Conservation (phyloP, 2,888 invertebrate species). For the Dynastes maya region DNA sequence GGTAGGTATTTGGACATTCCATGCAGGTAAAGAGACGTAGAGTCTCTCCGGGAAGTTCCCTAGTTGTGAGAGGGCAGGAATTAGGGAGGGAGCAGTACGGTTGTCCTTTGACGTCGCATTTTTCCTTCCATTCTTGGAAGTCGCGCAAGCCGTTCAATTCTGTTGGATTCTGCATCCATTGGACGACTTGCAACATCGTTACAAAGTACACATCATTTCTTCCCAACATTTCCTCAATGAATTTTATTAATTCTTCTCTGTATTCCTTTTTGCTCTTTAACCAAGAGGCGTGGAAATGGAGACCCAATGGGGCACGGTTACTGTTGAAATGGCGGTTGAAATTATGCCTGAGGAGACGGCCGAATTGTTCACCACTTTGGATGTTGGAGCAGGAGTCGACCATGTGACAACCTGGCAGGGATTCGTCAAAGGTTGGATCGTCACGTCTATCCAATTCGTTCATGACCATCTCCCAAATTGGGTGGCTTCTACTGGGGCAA, state of each 20-base stretch:
- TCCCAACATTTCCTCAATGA: slow-evolving; percentile 93
- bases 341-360: slow-evolving; percentile 90
- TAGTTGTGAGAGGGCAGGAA: slow-evolving; percentile 89
- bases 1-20: slow-evolving; percentile 96
- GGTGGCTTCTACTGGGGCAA: slow-evolving; percentile 91
- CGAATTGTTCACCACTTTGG: slow-evolving; percentile 92
- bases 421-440: slow-evolving; percentile 94
- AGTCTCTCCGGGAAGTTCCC: slow-evolving; percentile 93
- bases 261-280: slow-evolving; percentile 94
- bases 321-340: slow-evolving; percentile 94
- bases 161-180: slow-evolving; percentile 97
- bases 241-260: slow-evolving; percentile 91
- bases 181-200: slow-evolving; percentile 89
- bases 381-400: slow-evolving; percentile 96
- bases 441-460: slow-evolving; percentile 95
- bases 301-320: slow-evolving; percentile 93
- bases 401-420: slow-evolving; percentile 94
- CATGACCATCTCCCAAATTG: slow-evolving; percentile 98
- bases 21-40: slow-evolving; percentile 94
- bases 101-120: slow-evolving; percentile 94
- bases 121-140: slow-evolving; percentile 96
- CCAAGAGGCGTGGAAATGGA: slow-evolving; percentile 97
- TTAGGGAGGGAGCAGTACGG: slow-evolving; percentile 94
- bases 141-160: slow-evolving; percentile 89
- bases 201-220: slow-evolving; percentile 95